Percentiles rank a stretch among this genome's conserved stretches.
Conservation (phyloP, 2,888 invertebrate genomes). For the Nysson spinosus region DNA sequence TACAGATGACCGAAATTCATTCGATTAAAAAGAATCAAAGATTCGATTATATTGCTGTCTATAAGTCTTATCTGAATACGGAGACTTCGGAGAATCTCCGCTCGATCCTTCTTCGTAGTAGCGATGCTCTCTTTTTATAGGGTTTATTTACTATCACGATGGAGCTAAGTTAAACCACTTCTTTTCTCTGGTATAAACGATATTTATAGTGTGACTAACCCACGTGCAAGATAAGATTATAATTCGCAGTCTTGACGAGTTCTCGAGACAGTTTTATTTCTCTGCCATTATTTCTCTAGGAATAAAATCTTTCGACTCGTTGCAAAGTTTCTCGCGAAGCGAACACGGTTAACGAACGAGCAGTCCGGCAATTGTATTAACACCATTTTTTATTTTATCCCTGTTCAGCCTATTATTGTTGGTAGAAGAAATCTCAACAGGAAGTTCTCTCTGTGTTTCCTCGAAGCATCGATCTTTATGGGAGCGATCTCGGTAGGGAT, state of each 20-base stretch:
- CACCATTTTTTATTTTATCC: too few relatives aligned
- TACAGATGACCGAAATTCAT: slow-evolving; percentile 49
- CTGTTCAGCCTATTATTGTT: too few relatives aligned
- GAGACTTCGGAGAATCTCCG: background rate
- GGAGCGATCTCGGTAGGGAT: slow-evolving; percentile 23
- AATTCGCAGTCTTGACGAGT: slow-evolving; percentile 31
- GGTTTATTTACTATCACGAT: slow-evolving; percentile 22
- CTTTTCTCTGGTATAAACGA: slow-evolving; percentile 32
- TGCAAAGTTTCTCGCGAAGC: background rate
- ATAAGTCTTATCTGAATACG: slow-evolving; percentile 13
- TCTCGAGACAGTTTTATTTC: slow-evolving; percentile 25
- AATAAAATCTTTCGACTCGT: background rate
- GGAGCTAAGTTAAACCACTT: slow-evolving; percentile 36
- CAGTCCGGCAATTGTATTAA: too few relatives aligned
- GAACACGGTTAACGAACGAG: background rate
- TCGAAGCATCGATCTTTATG: slow-evolving; percentile 4
- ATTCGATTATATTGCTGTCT: slow-evolving; percentile 29
- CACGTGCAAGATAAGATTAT: slow-evolving; percentile 54
- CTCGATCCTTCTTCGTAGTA: slow-evolving; percentile 4
- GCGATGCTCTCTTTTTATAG: background rate
- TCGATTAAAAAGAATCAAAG: slow-evolving; percentile 30
- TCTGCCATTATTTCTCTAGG: slow-evolving; percentile 7
- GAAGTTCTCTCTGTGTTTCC: background rate
- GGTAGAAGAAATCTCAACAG: too few relatives aligned
- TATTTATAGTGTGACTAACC: slow-evolving; percentile 56